Evolutionary conservation across 64 coral and sea anemone genomes (phyloP).

Genomic region (Actinia tenebrosa): DNA sequence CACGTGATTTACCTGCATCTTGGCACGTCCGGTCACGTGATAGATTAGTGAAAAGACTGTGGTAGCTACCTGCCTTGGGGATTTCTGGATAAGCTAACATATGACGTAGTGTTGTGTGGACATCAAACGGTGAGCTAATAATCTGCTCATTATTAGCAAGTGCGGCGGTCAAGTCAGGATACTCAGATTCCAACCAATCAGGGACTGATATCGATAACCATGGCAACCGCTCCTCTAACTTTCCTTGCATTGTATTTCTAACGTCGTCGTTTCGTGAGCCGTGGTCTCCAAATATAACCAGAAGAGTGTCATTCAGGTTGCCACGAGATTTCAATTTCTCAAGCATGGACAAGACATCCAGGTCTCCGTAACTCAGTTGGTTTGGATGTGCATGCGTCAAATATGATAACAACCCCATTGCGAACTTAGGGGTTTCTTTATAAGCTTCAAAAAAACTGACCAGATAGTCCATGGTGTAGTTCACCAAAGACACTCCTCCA

Average conservation of each 20-base stretch:
- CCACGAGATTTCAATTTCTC: slow-evolving; percentile 42
- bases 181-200: slow-evolving; percentile 60
- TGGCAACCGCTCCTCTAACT: slow-evolving; percentile 90
- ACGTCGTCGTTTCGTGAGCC: slow-evolving; percentile 80
- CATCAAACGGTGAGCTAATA: slow-evolving; percentile 72
- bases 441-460: slow-evolving; percentile 67
- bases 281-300: slow-evolving; percentile 73
- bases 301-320: slow-evolving; percentile 65
- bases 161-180: slow-evolving; percentile 54
- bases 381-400: slow-evolving; percentile 67
- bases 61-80: background rate
- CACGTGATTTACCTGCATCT: slow-evolving; percentile 16
- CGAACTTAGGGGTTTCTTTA: slow-evolving; percentile 62
- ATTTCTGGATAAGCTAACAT: slow-evolving; percentile 61
- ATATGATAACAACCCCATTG: slow-evolving; percentile 59
- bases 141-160: slow-evolving; percentile 65
- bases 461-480: slow-evolving; percentile 79
- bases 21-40: background rate
- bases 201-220: slow-evolving; percentile 89
- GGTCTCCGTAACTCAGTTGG: slow-evolving; percentile 63
- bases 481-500: slow-evolving; percentile 61
- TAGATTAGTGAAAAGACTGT: background rate
- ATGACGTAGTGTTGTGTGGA: slow-evolving; percentile 80
- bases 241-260: slow-evolving; percentile 87
- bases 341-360: slow-evolving; percentile 64